These are phyloP conservation scores for Apodemus sylvaticus DNA, from an alignment of 2,113 vertebrate genomes.

Conservation along the genomic window DNA sequence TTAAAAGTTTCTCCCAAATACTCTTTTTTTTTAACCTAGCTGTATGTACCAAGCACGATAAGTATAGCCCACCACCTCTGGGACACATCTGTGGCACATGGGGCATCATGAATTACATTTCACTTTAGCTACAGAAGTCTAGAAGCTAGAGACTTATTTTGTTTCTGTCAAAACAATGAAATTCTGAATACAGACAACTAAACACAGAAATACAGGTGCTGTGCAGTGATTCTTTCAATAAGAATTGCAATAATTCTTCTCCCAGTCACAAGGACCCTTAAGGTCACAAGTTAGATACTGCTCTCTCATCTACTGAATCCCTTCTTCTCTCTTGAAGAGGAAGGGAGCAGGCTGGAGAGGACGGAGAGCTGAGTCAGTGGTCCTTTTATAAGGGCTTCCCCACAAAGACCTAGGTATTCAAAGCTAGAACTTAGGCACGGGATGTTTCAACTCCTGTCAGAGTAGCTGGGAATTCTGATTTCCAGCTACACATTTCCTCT, in stretches of 20 bases:
- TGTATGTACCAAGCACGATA: not conserved
- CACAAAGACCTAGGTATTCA: not conserved
- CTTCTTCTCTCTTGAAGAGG: not conserved
- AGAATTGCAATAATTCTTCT: not conserved
- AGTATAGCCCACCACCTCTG: too few relatives aligned
- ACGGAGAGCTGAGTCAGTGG: not conserved
- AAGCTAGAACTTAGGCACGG: not conserved
- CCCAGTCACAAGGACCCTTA: conserved; percentile 1
- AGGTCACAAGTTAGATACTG: not conserved
- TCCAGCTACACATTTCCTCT: not conserved
- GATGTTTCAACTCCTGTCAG: not conserved
- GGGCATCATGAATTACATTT: not conserved
- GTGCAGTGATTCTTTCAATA: not conserved
- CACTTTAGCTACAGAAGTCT: not conserved
- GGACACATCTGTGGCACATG: not conserved
- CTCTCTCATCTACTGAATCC: not conserved
- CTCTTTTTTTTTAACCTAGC: not conserved
- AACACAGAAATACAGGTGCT: not conserved
- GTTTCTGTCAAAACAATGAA: not conserved
- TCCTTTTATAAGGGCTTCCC: not conserved
- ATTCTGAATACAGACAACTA: not conserved
- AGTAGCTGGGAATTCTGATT: not conserved
- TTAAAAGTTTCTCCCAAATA: not conserved
- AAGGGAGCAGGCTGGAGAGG: not conserved
- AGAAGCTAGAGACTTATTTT: not conserved